Evolutionary conservation across 2,888 invertebrate genomes (phyloP).

Genomic region (Stenichneumon culpator): DNA sequence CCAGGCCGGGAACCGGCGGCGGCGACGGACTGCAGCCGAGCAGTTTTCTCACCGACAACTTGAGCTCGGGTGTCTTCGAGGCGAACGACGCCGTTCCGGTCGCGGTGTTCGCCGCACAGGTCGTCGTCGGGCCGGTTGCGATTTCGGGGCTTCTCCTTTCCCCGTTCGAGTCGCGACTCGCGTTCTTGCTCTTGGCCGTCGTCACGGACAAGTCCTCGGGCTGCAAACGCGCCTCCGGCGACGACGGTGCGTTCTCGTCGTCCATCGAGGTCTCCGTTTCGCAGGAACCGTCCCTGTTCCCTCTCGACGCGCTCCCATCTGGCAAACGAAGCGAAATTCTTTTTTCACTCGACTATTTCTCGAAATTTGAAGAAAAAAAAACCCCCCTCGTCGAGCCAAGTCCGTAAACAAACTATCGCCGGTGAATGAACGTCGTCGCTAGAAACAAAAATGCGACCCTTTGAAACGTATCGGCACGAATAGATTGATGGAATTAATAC

Average conservation of each 20-base stretch:
- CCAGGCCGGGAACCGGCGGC: slow-evolving; percentile 73
- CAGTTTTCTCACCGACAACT: slow-evolving; percentile 81
- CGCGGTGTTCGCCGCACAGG: slow-evolving; percentile 40
- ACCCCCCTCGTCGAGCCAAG: no score
- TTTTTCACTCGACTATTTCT: background rate
- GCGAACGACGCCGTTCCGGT: slow-evolving; percentile 15
- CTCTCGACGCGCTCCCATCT: slow-evolving; percentile 70
- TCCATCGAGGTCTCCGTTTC: slow-evolving; percentile 71
- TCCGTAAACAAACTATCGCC: background rate
- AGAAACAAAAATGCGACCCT: no score
- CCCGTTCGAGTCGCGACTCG: slow-evolving; percentile 14
- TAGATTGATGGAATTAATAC: no score
- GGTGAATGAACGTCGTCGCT: background rate
- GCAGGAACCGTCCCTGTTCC: slow-evolving; percentile 61
- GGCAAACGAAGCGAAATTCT: slow-evolving; percentile 46
- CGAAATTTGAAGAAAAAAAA: no score
- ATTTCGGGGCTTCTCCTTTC: slow-evolving; percentile 51
- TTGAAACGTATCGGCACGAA: no score
- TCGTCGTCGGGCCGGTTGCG: slow-evolving; percentile 15
- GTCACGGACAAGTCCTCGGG: slow-evolving; percentile 81
- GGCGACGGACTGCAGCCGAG: slow-evolving; percentile 82
- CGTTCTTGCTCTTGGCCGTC: slow-evolving; percentile 69
- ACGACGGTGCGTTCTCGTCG: slow-evolving; percentile 70
- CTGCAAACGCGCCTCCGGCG: slow-evolving; percentile 79
- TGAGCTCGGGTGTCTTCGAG: slow-evolving; percentile 80